Base-by-base conservation (phyloP, 1,140 invertebrate species). In the Zaprionus gabonicus region DNA sequence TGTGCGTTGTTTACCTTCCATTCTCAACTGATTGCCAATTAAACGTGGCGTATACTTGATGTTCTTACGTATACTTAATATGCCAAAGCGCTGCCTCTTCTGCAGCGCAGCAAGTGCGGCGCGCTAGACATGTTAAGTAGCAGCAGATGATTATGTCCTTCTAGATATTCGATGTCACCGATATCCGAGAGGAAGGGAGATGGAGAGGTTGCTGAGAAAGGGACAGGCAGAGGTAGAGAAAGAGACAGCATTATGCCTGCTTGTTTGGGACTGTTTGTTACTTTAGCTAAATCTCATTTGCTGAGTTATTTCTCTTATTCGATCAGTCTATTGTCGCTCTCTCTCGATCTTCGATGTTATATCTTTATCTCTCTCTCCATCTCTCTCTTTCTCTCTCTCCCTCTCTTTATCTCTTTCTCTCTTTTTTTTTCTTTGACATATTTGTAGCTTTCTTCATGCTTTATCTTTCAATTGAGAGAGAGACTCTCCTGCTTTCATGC, bases 21-120 rank as follows among this genome's bases (percentile, higher is more conserved):
- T 13, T 25, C n/a, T 51, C 20, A 12, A 23, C 13, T 51, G 20
- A 51, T 28, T 44, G 58, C 28, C 28, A 36, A 56, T 31, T 49
- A 36, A 34, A 69, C 67, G 17, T 55, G 49, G 57, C 58, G 49
- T 51, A 69, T 59, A 23, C 67, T 36, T 41, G 3, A 66, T 66
- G 3, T 17, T 25, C 23, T 25, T 56, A 23, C 51, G 64, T 58
- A 67, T 67, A 46, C 53, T 46, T 57, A 49, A 67, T 67, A 12
- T 44, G 38, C 6, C 10, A 17, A 58, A 58, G n/a, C 28, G 27
- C n/a, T 25, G 13, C 20, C 27, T 31, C 23, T 28, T 28, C 7
- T 31, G 6, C 53, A 56, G 13, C 28, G 31, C n/a, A 27, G 13
- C 56, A 13, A 38, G 25, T 36, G 56, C 3, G 10, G 31, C 23